A percentile compares a stretch with the other conserved stretches of the same genome.
These are phyloP conservation scores for Botia kubotai DNA, from an alignment of 2,797 vertebrate genomes.

Conservation along the genomic window DNA sequence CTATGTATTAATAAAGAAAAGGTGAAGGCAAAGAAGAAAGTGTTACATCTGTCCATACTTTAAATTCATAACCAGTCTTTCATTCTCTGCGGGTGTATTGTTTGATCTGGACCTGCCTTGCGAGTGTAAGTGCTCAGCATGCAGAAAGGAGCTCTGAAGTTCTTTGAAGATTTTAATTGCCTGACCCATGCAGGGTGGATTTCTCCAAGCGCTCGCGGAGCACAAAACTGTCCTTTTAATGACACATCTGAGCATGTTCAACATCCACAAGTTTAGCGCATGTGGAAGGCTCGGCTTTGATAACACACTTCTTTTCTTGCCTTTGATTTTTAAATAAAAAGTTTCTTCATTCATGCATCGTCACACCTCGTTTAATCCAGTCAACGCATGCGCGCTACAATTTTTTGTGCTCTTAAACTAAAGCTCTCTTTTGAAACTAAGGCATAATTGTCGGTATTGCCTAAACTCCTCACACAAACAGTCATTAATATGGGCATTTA, in stretches of 20 bases:
- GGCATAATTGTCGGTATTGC: too few species aligned
- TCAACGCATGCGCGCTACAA: too few species aligned
- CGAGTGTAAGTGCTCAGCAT: not conserved
- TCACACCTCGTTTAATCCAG: too few species aligned
- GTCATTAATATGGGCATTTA: too few species aligned
- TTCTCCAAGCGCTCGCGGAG: not conserved
- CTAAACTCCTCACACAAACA: too few species aligned
- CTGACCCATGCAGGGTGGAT: not conserved
- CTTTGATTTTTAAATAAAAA: too few species aligned
- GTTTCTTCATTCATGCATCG: too few species aligned
- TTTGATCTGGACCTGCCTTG: constrained; percentile 1
- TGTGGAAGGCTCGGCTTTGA: not conserved
- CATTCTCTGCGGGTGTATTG: not conserved
- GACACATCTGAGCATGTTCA: not conserved
- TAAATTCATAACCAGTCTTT: constrained; percentile 8
- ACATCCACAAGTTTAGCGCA: not conserved
- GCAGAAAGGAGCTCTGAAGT: not conserved
- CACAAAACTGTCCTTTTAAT: not conserved
- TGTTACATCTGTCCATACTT: not conserved
- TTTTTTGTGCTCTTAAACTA: too few species aligned
- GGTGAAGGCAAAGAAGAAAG: not conserved
- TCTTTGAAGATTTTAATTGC: constrained; percentile 35
- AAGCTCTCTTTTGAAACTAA: too few species aligned
- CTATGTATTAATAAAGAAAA: not conserved
- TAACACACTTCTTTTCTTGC: not conserved